Base-by-base conservation (phyloP, 1,140 invertebrate species). In the Drosophila pandora region DNA sequence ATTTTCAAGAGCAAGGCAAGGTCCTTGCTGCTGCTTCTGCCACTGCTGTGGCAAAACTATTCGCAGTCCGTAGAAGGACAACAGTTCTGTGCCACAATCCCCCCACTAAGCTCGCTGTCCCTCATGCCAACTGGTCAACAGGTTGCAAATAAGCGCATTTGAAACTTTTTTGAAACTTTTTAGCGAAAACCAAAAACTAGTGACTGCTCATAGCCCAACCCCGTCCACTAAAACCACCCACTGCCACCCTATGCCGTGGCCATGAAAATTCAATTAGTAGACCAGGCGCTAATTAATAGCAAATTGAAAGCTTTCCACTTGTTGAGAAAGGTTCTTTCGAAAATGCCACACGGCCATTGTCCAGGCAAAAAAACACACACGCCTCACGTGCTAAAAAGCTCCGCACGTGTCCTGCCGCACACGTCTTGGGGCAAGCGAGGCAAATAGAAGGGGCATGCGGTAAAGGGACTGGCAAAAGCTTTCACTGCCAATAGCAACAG, bases 1-100 rank as follows among this genome's bases (percentile, higher is more conserved):
- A 67, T 65, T 87, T 87, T 87, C 83, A 87, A 87, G 83, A 88
- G 83, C 83, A 79, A 88, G 65, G 61, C 79, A 88, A 88, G 69
- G 83, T 88, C 83, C 65, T 70, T 68, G 70, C 69, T 60, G 63
- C 61, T 53, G 58, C 58, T 59, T 47, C 25, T 41, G 25, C 23
- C 9, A 21, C 17, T 28, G 13, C 49, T 34, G 28, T 9, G 10
- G 22, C 30, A 68, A 63, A 80, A 78, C 60, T 74, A 78, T 70
- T 78, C 74, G 69, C 74, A 55, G 61, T 59, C 67, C 63, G 43
- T 55, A 32, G 67, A 78, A 85, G 82, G 82, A 87, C 82, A 67
- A 69, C 76, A 68, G 74, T 53, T 30, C 25, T 25, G 45, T 34
- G 13, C 6, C 68, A 23, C 17, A 41, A 56, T 6, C 10, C 13